Base-by-base conservation (phyloP, 2,797 vertebrate species). In the Coregonus ussuriensis region DNA sequence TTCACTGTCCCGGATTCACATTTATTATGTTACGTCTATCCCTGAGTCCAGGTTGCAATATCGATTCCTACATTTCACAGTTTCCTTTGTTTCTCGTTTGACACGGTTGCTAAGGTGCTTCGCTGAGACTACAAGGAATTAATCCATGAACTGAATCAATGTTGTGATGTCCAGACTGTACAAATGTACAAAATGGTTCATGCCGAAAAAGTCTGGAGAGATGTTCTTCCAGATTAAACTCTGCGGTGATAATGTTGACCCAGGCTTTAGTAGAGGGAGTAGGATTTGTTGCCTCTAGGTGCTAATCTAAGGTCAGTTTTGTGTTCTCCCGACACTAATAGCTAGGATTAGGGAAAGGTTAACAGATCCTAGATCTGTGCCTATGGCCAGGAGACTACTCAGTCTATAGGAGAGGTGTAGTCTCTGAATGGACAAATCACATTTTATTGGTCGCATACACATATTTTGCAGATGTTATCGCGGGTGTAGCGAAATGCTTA, bases 71-170 rank as follows among this genome's bases (percentile, higher is more conserved):
- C 9, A 29, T 71, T 53, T 53, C 70, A 51, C 21, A 47, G 4
- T 51, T 41, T 14, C 11, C 51, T 37, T 70, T 59, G 37, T 53
- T 65, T 77, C 47, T 59, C 41, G 53, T 72, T 72, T 74, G 66
- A 69, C 70, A 70, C 21, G 1, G 16, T 65, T 37, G 18, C n/a
- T 53, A 74, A 70, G 25, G 59, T 54, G 35, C 25, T 4, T 74
- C 33, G 33, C 53, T 72, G 29, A 52, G 41, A 47, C 41, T 47
- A 47, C 41, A 47, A 47, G 41, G 41, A 72, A 54, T 71, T 33
- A 18, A 72, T 66, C 41, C 70, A 35, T 72, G 29, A 53, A 65
- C 73, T 47, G n/a, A 76, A 70, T 70, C 74, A 29, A 76, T 76
- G 66, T 76, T 76, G 51, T 56, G 66, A 29, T 69, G 18, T 67